Conservation (phyloP, 1,140 invertebrate genomes). For the Monochamus saltuarius region DNA sequence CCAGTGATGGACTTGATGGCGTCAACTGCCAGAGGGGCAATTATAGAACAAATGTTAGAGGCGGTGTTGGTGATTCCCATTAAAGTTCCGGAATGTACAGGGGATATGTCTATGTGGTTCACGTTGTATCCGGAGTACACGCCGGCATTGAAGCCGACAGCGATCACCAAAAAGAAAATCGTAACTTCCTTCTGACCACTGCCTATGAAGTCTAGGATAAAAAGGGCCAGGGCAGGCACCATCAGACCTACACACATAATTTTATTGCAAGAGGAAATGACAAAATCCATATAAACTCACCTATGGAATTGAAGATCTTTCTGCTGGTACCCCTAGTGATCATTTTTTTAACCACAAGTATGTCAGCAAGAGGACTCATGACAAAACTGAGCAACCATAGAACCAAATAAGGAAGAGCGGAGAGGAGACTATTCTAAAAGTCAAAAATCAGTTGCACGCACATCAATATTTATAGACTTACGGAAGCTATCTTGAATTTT, state of each 20-base stretch:
- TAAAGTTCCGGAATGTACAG: conserved; percentile 67
- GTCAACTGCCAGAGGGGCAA: conserved; percentile 58
- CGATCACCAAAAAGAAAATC: conserved; percentile 61
- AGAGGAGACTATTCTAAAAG: conserved; percentile 69
- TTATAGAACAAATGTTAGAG: conserved; percentile 69
- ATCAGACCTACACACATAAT: conserved; percentile 53
- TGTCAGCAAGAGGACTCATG: conserved; percentile 64
- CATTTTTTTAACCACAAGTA: conserved; percentile 57
- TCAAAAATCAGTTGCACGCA: too few relatives aligned
- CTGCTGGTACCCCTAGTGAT: conserved; percentile 57
- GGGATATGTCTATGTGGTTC: conserved; percentile 72
- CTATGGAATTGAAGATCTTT: conserved; percentile 67
- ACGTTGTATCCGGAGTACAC: conserved; percentile 66
- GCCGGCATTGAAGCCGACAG: conserved; percentile 73
- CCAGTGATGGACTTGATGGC: background rate
- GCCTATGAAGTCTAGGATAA: conserved; percentile 51
- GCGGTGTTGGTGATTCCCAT: conserved; percentile 75
- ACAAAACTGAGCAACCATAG: conserved; percentile 69
- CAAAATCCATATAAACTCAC: conserved; percentile 44
- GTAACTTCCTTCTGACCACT: conserved; percentile 47
- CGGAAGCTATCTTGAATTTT: conserved; percentile 68
- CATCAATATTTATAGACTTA: conserved; percentile 4
- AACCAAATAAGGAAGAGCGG: conserved; percentile 75
- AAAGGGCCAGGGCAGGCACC: conserved; percentile 59
- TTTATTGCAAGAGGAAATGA: too few relatives aligned